phyloP scores from a whole-genome alignment of 2,888 invertebrate genomes.

The Imbricaverruca yamaguchii region DNA sequence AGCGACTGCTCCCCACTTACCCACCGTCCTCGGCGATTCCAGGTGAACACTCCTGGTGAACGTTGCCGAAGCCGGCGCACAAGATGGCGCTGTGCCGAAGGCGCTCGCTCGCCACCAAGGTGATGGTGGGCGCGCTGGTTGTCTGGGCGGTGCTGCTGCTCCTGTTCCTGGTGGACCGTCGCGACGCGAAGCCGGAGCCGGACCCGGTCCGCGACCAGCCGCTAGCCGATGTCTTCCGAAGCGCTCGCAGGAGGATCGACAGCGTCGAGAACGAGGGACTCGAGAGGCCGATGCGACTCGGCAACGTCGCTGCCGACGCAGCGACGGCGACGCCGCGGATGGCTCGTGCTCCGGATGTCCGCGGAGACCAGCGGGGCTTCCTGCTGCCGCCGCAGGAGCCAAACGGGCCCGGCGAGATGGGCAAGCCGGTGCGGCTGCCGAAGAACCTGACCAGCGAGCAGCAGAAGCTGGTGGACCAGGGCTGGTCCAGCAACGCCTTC shows the following conservation, averaged over 20 bases:
- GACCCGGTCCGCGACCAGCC: constrained; percentile 5
- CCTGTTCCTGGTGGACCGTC: constrained; percentile 34
- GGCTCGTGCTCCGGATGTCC: not conserved
- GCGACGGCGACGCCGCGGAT: not conserved
- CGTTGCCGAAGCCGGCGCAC: too few relatives aligned
- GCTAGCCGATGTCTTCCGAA: constrained; percentile 25
- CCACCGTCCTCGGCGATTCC: too few relatives aligned
- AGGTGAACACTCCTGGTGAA: too few relatives aligned
- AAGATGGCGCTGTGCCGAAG: constrained; percentile 44
- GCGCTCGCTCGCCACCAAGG: constrained; percentile 66
- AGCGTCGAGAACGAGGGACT: not conserved
- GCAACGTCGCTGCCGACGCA: not conserved
- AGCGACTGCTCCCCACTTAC: too few relatives aligned
- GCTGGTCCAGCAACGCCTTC: constrained; percentile 97
- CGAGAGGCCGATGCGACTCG: not conserved
- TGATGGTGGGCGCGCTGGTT: constrained; percentile 49
- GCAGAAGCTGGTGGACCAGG: constrained; percentile 80
- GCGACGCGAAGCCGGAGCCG: constrained; percentile 15
- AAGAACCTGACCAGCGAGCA: constrained; percentile 76
- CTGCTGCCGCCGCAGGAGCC: constrained; percentile 35
- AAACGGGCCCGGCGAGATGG: constrained; percentile 64
- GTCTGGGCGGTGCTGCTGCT: constrained; percentile 77
- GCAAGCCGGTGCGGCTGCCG: constrained; percentile 78
- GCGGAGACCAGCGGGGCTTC: constrained; percentile 33
- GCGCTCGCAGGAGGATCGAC: constrained; percentile 44